Percentiles rank a stretch among this genome's conserved stretches.
Conservation (phyloP, 1,140 invertebrate species). For the Drosophila simulans region DNA sequence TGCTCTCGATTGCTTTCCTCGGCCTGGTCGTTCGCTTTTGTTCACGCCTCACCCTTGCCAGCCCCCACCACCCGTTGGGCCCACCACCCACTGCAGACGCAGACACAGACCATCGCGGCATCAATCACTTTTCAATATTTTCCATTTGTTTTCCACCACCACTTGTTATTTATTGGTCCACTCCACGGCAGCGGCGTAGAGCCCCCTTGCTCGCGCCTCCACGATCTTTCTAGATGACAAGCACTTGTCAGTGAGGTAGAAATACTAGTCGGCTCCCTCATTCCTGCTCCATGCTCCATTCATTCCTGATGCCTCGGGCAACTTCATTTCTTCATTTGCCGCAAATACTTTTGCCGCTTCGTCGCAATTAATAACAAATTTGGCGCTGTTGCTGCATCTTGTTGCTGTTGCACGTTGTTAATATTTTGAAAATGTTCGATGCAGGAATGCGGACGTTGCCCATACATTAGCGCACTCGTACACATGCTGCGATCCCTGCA, state of each 20-base stretch:
- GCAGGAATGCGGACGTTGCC: conserved; percentile 75
- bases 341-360: conserved; percentile 71
- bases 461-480: conserved; percentile 10
- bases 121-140: conserved; percentile 79
- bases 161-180: conserved; percentile 67
- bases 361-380: conserved; percentile 77
- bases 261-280: conserved; percentile 28
- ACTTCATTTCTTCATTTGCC: conserved; percentile 72
- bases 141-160: conserved; percentile 60
- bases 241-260: conserved; percentile 62
- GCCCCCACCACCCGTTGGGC: not conserved
- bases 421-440: conserved; percentile 81
- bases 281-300: not conserved
- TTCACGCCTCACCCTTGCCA: conserved; percentile 20
- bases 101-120: conserved; percentile 54
- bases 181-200: conserved; percentile 17
- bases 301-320: conserved; percentile 55
- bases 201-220: conserved; percentile 7
- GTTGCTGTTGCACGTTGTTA: conserved; percentile 69
- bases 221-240: conserved; percentile 56
- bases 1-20: conserved; percentile 57
- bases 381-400: conserved; percentile 57
- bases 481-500: conserved; percentile 22
- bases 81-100: not conserved
- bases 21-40: conserved; percentile 48